Conservation (phyloP, 1,140 invertebrate species). For the Uloborus diversus region DNA sequence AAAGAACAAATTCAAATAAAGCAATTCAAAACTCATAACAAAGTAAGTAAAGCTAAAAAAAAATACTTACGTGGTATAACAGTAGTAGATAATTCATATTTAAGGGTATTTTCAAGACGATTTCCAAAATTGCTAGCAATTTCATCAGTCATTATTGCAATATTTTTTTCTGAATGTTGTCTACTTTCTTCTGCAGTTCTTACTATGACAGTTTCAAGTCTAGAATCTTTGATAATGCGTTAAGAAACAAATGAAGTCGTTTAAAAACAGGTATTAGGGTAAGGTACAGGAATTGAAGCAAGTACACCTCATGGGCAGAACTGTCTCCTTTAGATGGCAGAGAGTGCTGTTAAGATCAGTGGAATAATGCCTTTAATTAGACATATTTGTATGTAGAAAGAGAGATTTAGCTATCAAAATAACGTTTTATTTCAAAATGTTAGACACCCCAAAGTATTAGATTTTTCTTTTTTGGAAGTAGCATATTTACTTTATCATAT, state of each 20-base stretch:
- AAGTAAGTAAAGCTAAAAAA: neutral
- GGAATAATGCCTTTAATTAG: too few relatives aligned
- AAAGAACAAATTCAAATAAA: neutral
- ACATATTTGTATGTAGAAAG: too few relatives aligned
- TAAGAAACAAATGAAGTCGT: neutral
- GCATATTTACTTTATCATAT: too few relatives aligned
- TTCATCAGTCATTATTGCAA: constrained; percentile 61
- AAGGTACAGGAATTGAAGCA: neutral
- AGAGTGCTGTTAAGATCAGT: too few relatives aligned
- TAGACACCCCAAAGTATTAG: too few relatives aligned
- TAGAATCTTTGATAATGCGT: constrained; percentile 5
- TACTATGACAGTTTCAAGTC: constrained; percentile 58
- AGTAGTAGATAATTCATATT: constrained; percentile 60
- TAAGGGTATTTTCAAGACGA: constrained; percentile 63
- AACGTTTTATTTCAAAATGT: too few relatives aligned
- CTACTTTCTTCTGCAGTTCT: constrained; percentile 52
- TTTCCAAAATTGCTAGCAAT: constrained; percentile 61
- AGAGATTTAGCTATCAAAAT: too few relatives aligned
- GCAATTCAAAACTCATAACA: neutral
- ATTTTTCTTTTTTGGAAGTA: too few relatives aligned
- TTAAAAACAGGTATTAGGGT: neutral
- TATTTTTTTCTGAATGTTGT: constrained; percentile 59
- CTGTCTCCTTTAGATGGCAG: too few relatives aligned
- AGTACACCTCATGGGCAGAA: too few relatives aligned
- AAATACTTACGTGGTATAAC: constrained; percentile 62